These are phyloP conservation scores for Aquatica leii DNA, from an alignment of 2,888 invertebrate species.

Conservation along the genomic window DNA sequence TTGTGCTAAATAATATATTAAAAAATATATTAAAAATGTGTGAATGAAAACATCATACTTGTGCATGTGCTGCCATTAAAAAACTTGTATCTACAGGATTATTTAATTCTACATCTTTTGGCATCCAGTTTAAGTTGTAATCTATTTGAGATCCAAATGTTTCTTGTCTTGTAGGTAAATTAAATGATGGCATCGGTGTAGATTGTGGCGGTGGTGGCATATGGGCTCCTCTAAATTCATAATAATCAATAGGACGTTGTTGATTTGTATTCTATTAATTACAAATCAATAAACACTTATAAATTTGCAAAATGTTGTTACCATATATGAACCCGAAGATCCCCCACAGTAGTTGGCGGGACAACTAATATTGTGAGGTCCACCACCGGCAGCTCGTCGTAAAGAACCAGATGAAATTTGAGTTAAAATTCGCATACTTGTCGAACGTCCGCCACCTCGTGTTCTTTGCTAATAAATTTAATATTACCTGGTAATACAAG, in stretches of 20 bases:
- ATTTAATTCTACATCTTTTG: slow-evolving; percentile 12
- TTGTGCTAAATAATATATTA: neutral
- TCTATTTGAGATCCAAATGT: slow-evolving; percentile 26
- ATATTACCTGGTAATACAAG: neutral
- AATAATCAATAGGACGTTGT: slow-evolving; percentile 1
- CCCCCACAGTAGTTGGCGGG: neutral
- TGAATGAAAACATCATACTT: neutral
- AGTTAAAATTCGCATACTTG: neutral
- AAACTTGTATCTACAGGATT: slow-evolving; percentile 13
- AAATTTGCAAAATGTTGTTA: neutral
- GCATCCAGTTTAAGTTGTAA: slow-evolving; percentile 20
- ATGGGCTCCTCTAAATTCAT: neutral
- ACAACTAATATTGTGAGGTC: neutral
- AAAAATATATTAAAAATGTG: neutral
- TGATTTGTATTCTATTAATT: neutral
- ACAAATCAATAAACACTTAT: neutral
- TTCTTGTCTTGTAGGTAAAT: slow-evolving; percentile 14
- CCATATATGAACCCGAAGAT: neutral
- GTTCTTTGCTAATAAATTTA: neutral
- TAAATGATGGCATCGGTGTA: slow-evolving; percentile 5
- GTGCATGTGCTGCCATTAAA: slow-evolving; percentile 6
- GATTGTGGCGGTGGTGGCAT: slow-evolving; percentile 16
- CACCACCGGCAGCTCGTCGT: neutral
- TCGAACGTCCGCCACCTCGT: neutral
- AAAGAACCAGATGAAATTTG: neutral